Percentiles rank a stretch among this genome's conserved stretches.
phyloP scores from a whole-genome alignment of 2,888 invertebrate species.

The Trissonchulus latispiculum region DNA sequence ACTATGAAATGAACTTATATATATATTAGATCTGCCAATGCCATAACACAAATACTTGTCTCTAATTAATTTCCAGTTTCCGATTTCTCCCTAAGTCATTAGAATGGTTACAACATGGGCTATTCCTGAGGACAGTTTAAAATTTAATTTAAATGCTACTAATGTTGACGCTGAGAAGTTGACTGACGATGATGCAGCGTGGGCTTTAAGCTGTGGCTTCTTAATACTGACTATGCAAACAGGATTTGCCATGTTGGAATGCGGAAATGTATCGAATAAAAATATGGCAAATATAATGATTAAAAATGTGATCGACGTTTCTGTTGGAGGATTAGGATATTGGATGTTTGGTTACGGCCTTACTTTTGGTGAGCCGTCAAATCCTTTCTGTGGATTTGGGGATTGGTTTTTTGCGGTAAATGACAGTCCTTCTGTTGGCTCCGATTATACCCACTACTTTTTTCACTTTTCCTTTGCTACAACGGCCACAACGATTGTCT shows the following conservation, averaged over 20 bases:
- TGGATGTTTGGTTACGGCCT: slow-evolving; percentile 86
- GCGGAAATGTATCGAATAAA: slow-evolving; percentile 65
- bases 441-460: too few species aligned
- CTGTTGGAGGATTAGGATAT: slow-evolving; percentile 77
- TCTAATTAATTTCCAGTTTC: too few species aligned
- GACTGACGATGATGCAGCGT: slow-evolving; percentile 66
- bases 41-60: too few species aligned
- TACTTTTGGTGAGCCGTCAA: slow-evolving; percentile 62
- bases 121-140: too few species aligned
- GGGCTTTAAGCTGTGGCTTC: slow-evolving; percentile 77
- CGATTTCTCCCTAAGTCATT: too few species aligned
- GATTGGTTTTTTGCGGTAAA: slow-evolving; percentile 68
- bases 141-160: too few species aligned
- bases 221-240: slow-evolving; percentile 87
- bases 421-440: slow-evolving; percentile 57
- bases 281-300: slow-evolving; percentile 95
- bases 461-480: slow-evolving; percentile 79
- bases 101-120: too few species aligned
- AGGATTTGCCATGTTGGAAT: slow-evolving; percentile 69
- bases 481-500: slow-evolving; percentile 78
- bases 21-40: too few species aligned
- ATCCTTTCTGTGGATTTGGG: slow-evolving; percentile 70
- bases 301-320: slow-evolving; percentile 84
- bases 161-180: slow-evolving; percentile 17
- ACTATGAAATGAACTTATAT: too few species aligned